Evolutionary conservation across 2,888 invertebrate species (phyloP).

Genomic region (Drosophila phalerata): DNA sequence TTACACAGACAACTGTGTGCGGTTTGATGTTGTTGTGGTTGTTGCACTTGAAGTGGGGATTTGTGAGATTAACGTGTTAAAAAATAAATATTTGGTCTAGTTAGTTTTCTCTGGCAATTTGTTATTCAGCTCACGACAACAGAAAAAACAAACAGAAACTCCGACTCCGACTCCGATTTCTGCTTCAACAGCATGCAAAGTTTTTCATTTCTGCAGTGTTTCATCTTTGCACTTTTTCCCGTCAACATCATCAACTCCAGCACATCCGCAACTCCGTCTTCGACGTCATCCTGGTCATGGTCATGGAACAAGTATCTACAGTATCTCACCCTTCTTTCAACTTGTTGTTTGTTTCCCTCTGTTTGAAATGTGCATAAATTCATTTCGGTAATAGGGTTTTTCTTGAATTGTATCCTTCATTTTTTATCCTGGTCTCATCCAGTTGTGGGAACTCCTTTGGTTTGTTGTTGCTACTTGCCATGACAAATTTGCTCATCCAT

Average conservation of each 20-base stretch:
- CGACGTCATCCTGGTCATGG: conserved; percentile 49
- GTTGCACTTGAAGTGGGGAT: conserved; percentile 69
- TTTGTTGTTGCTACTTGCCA: conserved; percentile 59
- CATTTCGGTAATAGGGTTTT: conserved; percentile 78
- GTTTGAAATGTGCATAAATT: conserved; percentile 78
- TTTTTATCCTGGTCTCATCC: conserved; percentile 2
- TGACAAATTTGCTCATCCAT: conserved; percentile 58
- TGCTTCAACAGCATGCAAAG: conserved; percentile 37
- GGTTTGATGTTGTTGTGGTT: conserved; percentile 48
- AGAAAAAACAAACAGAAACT: conserved; percentile 59
- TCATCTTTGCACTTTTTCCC: conserved; percentile 40
- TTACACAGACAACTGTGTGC: conserved; percentile 73
- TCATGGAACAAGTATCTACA: conserved; percentile 21
- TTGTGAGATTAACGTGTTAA: conserved; percentile 81
- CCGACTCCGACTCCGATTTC: background rate
- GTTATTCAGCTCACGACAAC: conserved; percentile 68
- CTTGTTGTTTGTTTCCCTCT: conserved; percentile 62
- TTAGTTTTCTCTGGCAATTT: conserved; percentile 77
- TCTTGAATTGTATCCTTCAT: conserved; percentile 39
- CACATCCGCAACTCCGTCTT: conserved; percentile 28
- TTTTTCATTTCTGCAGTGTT: conserved; percentile 57
- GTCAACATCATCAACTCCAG: conserved; percentile 59
- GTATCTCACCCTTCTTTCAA: conserved; percentile 8
- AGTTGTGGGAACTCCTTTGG: conserved; percentile 54
- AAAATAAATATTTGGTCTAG: conserved; percentile 82